Evolutionary conservation across 2,113 vertebrate genomes (phyloP).

Genomic region (Delphinus delphis): DNA sequence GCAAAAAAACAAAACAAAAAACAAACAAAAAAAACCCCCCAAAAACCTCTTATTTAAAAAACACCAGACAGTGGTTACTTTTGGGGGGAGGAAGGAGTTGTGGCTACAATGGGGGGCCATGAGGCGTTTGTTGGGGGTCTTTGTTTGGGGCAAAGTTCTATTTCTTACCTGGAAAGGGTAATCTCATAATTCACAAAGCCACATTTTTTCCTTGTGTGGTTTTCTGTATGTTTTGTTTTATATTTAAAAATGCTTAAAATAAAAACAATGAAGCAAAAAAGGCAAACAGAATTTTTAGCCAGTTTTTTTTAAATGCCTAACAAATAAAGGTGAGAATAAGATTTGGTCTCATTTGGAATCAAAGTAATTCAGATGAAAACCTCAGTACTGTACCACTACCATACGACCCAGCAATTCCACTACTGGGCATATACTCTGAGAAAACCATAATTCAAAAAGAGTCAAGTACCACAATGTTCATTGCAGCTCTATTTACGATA

Average conservation of each 20-base stretch:
- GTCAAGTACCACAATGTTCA: too few relatives aligned
- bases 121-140: fast-evolving
- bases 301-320: not conserved
- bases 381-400: not conserved
- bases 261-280: not conserved
- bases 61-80: not conserved
- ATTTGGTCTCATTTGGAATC: not conserved
- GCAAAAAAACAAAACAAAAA: too few relatives aligned
- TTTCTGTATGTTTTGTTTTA: not conserved
- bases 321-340: not conserved
- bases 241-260: not conserved
- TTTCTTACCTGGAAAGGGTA: not conserved
- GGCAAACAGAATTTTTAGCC: not conserved
- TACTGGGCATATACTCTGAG: too few relatives aligned
- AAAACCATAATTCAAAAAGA: too few relatives aligned
- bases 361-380: not conserved
- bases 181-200: not conserved
- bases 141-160: not conserved
- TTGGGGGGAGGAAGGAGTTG: fast-evolving
- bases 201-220: not conserved
- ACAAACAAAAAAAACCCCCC: fast-evolving
- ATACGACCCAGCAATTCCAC: too few relatives aligned
- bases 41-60: not conserved
- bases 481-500: too few relatives aligned
- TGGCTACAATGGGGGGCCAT: fast-evolving